Conservation (phyloP, 2,797 vertebrate genomes). For the Oreonectes daqikongensis region DNA sequence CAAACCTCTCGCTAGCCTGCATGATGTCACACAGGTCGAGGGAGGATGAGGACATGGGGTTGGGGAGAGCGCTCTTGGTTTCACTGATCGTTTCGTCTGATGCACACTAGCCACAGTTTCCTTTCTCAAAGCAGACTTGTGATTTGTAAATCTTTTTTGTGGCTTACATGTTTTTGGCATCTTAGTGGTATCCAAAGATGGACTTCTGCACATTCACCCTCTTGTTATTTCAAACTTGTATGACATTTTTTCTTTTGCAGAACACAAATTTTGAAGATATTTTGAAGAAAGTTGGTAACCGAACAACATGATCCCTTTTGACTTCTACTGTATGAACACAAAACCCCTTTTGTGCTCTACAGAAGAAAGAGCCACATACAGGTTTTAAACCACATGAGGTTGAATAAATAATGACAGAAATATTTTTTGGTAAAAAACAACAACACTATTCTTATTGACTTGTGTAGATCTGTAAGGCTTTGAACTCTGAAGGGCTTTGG, state of each 20-base stretch:
- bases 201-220: neutral
- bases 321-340: no score
- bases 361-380: no score
- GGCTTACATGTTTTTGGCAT: neutral
- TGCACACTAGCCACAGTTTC: conserved; percentile 3
- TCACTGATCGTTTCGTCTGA: conserved; percentile 22
- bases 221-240: no score
- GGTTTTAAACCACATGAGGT: no score
- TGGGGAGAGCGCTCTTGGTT: conserved; percentile 18
- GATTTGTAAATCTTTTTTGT: neutral
- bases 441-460: neutral
- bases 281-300: no score
- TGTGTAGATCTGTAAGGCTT: neutral
- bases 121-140: neutral
- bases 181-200: neutral
- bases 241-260: no score
- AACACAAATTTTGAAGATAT: no score
- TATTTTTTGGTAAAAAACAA: no score
- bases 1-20: no score
- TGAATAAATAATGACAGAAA: no score
- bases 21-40: conserved; percentile 25
- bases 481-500: neutral
- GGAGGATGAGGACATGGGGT: conserved; percentile 13
- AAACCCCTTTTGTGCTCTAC: no score
- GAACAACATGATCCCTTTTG: no score